phyloP scores from a whole-genome alignment of 2,888 invertebrate genomes.

The Acrobasis repandana region DNA sequence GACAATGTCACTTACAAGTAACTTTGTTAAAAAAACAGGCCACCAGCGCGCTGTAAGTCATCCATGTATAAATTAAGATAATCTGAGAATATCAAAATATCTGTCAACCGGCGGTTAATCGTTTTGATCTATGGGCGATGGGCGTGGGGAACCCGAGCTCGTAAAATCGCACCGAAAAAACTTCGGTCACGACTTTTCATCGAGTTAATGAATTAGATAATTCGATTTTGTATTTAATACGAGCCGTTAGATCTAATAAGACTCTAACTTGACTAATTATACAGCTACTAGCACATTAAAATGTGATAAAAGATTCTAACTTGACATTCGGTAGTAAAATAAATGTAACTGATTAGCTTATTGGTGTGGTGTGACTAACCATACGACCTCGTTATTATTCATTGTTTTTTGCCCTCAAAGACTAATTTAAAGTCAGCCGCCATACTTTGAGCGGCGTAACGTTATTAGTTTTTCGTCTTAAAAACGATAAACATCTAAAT shows the following conservation, averaged over 20 bases:
- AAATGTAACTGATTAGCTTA: slow-evolving; percentile 7
- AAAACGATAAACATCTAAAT: slow-evolving; percentile 77
- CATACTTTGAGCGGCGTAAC: slow-evolving; percentile 45
- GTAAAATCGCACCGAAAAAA: slow-evolving; percentile 41
- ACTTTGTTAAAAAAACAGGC: slow-evolving; percentile 72
- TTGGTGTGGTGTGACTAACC: slow-evolving; percentile 15
- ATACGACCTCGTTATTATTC: slow-evolving; percentile 17
- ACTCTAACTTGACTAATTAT: slow-evolving; percentile 45
- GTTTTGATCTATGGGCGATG: slow-evolving; percentile 63
- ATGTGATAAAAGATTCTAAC: neutral
- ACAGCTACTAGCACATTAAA: slow-evolving; percentile 15
- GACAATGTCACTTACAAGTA: slow-evolving; percentile 76
- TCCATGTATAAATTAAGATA: slow-evolving; percentile 74
- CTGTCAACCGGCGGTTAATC: slow-evolving; percentile 67
- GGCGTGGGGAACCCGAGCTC: slow-evolving; percentile 18
- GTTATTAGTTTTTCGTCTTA: slow-evolving; percentile 73
- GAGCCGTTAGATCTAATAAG: slow-evolving; percentile 41
- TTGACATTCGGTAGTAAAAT: slow-evolving; percentile 23
- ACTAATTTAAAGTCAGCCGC: slow-evolving; percentile 18
- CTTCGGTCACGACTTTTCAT: slow-evolving; percentile 45
- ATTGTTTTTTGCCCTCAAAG: slow-evolving; percentile 20
- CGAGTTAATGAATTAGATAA: slow-evolving; percentile 44
- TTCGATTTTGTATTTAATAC: slow-evolving; percentile 41
- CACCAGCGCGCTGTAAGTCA: slow-evolving; percentile 70
- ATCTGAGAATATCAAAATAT: slow-evolving; percentile 76